Evolutionary conservation across 2,113 vertebrate genomes (phyloP).

Genomic region (Cryptotis parvus): DNA sequence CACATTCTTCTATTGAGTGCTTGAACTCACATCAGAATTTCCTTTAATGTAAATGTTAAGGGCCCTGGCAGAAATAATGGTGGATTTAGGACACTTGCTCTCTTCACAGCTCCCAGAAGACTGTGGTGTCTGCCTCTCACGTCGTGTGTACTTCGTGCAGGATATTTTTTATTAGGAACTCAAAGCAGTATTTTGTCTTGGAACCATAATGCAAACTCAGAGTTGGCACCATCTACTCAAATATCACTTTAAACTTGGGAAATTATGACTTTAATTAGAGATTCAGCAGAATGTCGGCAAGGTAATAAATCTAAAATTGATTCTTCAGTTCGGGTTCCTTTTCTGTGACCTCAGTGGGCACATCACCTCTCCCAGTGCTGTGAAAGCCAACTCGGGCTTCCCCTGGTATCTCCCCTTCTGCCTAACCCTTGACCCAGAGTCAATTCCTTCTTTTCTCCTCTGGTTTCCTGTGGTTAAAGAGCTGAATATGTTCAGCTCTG

Average conservation of each 20-base stretch:
- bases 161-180: constrained; percentile 46
- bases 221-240: constrained; percentile 59
- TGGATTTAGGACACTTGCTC: not conserved
- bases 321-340: constrained; percentile 35
- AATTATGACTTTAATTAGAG: constrained; percentile 81
- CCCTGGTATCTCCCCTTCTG: not conserved
- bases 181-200: constrained; percentile 56
- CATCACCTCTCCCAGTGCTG: not conserved
- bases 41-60: not conserved
- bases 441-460: not conserved
- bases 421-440: not conserved
- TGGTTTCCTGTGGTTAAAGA: not conserved
- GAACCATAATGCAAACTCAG: constrained; percentile 58
- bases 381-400: not conserved
- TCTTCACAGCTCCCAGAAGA: not conserved
- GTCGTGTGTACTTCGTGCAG: not conserved
- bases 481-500: not conserved
- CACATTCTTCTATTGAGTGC: not conserved
- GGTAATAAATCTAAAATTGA: constrained; percentile 77
- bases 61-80: not conserved
- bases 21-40: not conserved
- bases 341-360: constrained; percentile 50
- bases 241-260: constrained; percentile 69
- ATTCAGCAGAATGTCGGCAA: constrained; percentile 63
- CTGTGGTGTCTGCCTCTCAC: not conserved